Base-by-base conservation (phyloP, 2,888 invertebrate species). In the Ochropleura leucogaster region DNA sequence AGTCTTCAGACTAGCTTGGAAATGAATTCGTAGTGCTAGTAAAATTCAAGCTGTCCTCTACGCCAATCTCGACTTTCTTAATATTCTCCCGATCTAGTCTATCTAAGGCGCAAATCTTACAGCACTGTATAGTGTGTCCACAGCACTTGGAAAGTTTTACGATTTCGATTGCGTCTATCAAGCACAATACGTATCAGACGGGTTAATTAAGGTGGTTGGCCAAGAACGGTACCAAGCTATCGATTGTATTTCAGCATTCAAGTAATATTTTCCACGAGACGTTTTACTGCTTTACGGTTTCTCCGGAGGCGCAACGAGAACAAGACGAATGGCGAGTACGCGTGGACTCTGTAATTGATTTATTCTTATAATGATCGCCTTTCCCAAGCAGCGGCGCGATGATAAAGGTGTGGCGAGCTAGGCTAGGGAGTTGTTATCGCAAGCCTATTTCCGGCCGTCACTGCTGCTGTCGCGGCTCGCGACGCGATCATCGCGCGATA, bases 401-500 rank as follows among this genome's bases (percentile, higher is more conserved):
- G 95, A 94, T 95, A 95, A 95, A 94, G 92, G 92, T 91, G 92
- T 92, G 91, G 92, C 90, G 91, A 89, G 92, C 90, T 91, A 92
- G 92, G 86, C 93, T 90, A 93, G 94, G 95, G 95, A 95, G 95
- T 94, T 94, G 94, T 95, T 96, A 96, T 96, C 96, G 91, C 90
- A 83, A 90, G 89, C 94, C 94, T 95, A 96, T 95, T 96, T 96
- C 96, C 96, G 96, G 96, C 95, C 95, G 94, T 96, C 96, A 95
- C 89, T 88, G 88, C 89, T 90, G 92, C 94, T 93, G 92, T 87
- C 88, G 92, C 92, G 88, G 87, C 83, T 89, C 91, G 90, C 90
- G 92, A 92, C 92, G 93, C 94, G 95, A 95, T 96, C 95, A 93
- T 92, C 91, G 92, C 91, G 90, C 90, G 96, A 96, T 96, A 96